Base-by-base conservation (phyloP, 1,140 invertebrate species). In the Heterodera schachtii region DNA sequence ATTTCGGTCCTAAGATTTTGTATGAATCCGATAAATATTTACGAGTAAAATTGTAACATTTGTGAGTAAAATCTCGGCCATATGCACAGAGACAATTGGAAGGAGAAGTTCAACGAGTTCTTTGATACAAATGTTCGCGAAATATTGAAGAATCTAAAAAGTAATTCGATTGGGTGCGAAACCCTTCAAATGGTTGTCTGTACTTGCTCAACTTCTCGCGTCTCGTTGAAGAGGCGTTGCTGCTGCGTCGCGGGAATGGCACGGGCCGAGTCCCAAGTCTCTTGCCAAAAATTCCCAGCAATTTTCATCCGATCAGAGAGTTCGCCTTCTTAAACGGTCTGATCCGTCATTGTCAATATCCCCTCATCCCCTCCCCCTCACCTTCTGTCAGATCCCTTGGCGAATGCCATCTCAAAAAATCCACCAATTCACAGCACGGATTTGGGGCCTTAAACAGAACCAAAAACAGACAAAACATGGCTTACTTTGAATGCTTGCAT, bases 401-500 rank as follows among this genome's bases (percentile, higher is more conserved):
- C 0, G 96, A 98, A 90, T 98, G 98, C 96, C 96, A 98, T 78
- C 95, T 92, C 78, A 99, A 96, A 90, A 99, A 99, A 90, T 99
- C 97, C 90, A 95, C 96, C 21, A 99, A 90, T n/a, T 93, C 92
- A 41, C 93, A 93, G 1, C 93, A 94, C 2, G 96, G 96, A 92
- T 99, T 99, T 0, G 97, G 97, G 3, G 97, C 96, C 93, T 94
- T 76, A n/a, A n/a, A n/a, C n/a, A n/a, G n/a, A n/a, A n/a, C n/a
- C n/a, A n/a, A n/a, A n/a, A n/a, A n/a, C n/a, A 60, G 16, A 3
- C 19, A 4, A 16, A 16, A 6, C 57, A 60, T 11, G 11, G 19
- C 57, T 16, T 19, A 70, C 81, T 49, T 85, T 85, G 41, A 99
- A 98, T 0, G 96, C 95, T 90, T 98, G 95, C 96, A 98, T 98